A percentile compares a stretch with the other conserved stretches of the same genome.
These are phyloP conservation scores for Sthenelais limicola DNA, from an alignment of 2,888 invertebrate species.

Conservation along the genomic window DNA sequence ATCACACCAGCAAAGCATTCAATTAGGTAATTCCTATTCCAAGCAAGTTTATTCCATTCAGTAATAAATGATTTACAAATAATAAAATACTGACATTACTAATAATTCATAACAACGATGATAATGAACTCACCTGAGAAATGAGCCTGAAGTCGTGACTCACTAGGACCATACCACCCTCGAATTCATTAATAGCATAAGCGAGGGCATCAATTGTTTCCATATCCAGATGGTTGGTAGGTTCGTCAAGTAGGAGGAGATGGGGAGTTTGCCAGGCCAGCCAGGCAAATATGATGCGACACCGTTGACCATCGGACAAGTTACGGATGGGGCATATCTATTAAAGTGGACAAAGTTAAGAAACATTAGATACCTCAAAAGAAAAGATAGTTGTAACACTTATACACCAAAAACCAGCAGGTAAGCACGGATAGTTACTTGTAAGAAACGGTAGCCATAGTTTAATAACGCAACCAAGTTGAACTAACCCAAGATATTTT, in stretches of 20 bases:
- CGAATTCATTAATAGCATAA: conserved; percentile 97
- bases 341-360: conserved; percentile 24
- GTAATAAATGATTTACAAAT: no score
- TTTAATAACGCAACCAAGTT: no score
- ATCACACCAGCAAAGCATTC: no score
- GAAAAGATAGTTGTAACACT: no score
- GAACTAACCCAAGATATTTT: no score
- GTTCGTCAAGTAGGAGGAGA: conserved; percentile 81
- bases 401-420: no score
- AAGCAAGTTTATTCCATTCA: no score
- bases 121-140: conserved; percentile 82
- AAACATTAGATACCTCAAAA: neutral
- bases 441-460: no score
- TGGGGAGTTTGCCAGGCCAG: conserved; percentile 98
- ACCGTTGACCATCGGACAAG: conserved; percentile 97
- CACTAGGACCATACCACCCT: conserved; percentile 99
- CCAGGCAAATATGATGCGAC: conserved; percentile 99
- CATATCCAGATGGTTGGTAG: conserved; percentile 73
- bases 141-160: conserved; percentile 99
- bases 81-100: no score
- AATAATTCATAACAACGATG: no score
- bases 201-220: conserved; percentile 96
- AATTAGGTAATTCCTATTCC: no score
- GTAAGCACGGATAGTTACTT: no score
- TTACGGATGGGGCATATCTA: conserved; percentile 94